Evolutionary conservation across 2,888 invertebrate genomes (phyloP), one percentile per base, ranked within the genome.

Genomic region (Drosophila monieri): DNA sequence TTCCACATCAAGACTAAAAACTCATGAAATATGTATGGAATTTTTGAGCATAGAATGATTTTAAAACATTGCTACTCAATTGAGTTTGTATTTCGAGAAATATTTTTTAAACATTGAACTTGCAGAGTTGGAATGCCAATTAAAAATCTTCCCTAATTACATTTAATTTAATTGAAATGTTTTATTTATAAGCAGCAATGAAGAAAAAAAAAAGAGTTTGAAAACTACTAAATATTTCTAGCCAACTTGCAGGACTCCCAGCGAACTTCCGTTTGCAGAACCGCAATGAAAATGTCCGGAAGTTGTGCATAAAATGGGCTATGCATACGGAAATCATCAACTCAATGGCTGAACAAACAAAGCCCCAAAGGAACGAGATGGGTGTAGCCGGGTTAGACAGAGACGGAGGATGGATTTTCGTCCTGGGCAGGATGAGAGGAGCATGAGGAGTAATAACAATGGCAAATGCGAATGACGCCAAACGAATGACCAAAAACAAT

Each of bases 321-420:
- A 89, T 85, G 85, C 89, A 89, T 88, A 88, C 89, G 89, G 89
- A 89, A 90, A 88, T 90, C 90, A 89, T 89, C 89, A 89, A 84
- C 89, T 84, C 88, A 76, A 88, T 85, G 88, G 88, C 68, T 88
- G 88, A 78, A 67, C 86, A 84, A 85, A 75, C 83, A 85, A 61
- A 62, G 47, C 23, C 39, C 43, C 44, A 67, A 32, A 37, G 15
- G 44, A 55, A 46, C 25, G 32, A 30, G 46, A n/a, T 18, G 39
- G 60, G 35, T 43, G 61, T 44, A 51, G 30, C 12, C 9, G 30
- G 30, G 30, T 1, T 12, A 3, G 18, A n/a, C 6, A 27, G 58
- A 41, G 46, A 30, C 44, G 30, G 18, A 32, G 23, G n/a, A 37
- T 43, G 41, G 55, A 53, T 46, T 60, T 57, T n/a, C 35, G 14